Base-by-base conservation (phyloP, 2,113 vertebrate species). In the Lepidothrix coronata region DNA sequence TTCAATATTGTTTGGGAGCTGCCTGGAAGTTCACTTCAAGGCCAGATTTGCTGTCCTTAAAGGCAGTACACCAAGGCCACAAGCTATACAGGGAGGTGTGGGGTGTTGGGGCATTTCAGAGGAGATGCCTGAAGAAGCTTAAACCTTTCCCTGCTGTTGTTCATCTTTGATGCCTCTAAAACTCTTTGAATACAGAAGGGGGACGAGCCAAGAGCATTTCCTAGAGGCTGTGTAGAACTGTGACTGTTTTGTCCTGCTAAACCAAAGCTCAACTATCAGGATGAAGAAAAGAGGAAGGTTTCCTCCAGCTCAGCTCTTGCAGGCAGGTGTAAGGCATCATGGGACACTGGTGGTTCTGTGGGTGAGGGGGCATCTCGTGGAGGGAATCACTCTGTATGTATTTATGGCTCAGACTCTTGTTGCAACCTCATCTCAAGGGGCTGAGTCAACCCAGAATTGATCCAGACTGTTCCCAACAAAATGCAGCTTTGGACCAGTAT, bases 21-120 rank as follows among this genome's bases (percentile, higher is more conserved):
- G 80, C 58, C 82, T 89, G 87, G 62, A 82, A 93, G 54, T 49
- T 93, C 43, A 48, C 19, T 63, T 68, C 46, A 30, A 80, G 80
- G 80, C 52, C 89, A 91, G 37, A 46, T 71, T 46, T 87, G 11
- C 28, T 87, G 41, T 74, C 37, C 51, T 71, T 71, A 62, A 22
- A 49, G 44, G 14, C 25, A 41, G 28, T 10, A 21, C 46, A 58
- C 20, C 2, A 8, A 73, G 39, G 59, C n/a, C 59, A 80, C 25
- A 55, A 24, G 46, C 22, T n/a, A 6, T 37, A 14, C 5, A 55
- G 22, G 25, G 66, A 43, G 22, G 39, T 70, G 72, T 1, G 5
- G 65, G 6, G 4, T 76, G 25, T 11, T 62, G 25, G 44, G 31
- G 8, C 43, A 51, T 86, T 94, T 92, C 80, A 74, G 51, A 66